Conservation (phyloP, 2,113 vertebrate genomes). For the Paracanthobrama guichenoti region DNA sequence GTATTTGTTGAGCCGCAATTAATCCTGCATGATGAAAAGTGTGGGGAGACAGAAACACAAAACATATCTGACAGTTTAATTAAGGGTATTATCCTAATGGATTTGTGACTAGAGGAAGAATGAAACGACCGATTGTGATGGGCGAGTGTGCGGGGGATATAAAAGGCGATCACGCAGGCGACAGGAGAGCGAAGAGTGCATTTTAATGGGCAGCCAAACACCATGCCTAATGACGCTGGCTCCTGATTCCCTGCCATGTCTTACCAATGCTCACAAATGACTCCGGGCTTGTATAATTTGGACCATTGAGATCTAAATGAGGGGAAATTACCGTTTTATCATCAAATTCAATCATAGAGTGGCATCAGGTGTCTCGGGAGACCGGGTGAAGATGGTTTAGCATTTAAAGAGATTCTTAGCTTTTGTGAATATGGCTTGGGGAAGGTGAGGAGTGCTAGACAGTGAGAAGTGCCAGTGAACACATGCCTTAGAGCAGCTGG, state of each 20-base stretch:
- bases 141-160: conserved; percentile 17
- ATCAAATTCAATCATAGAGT: conserved; percentile 28
- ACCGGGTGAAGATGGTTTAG: neutral
- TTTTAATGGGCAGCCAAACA: conserved; percentile 47
- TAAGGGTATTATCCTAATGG: conserved; percentile 54
- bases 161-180: conserved; percentile 6
- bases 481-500: conserved; percentile 45
- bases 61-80: conserved; percentile 58
- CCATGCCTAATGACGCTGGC: conserved; percentile 30
- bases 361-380: conserved; percentile 15
- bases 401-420: conserved; percentile 36
- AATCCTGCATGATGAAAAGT: conserved; percentile 43
- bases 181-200: neutral
- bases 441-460: conserved; percentile 37
- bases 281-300: conserved; percentile 21
- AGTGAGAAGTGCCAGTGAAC: conserved; percentile 36
- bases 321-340: conserved; percentile 9
- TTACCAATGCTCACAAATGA: conserved; percentile 35
- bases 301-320: conserved; percentile 32
- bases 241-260: conserved; percentile 20
- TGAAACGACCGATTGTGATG: conserved; percentile 49
- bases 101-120: conserved; percentile 49
- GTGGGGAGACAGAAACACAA: conserved; percentile 46
- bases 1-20: conserved; percentile 53
- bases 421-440: conserved; percentile 23